These are phyloP conservation scores for Anguilla rostrata DNA, from an alignment of 2,113 vertebrate genomes.

Conservation along the genomic window DNA sequence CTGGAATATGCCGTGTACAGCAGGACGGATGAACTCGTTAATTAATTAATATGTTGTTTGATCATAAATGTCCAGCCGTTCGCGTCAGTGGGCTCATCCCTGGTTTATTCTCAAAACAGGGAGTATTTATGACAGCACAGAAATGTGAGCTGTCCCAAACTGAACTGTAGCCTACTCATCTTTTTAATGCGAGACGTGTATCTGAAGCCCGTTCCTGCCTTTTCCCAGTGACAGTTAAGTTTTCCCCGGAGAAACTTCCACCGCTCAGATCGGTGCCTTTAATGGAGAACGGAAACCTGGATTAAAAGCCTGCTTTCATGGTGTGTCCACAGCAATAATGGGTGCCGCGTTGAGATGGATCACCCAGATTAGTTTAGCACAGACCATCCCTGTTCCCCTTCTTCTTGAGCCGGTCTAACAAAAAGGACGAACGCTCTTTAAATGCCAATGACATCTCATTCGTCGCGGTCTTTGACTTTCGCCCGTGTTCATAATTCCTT, in stretches of 20 bases:
- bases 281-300: slow-evolving; percentile 62
- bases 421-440: slow-evolving; percentile 42
- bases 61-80: neutral
- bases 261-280: slow-evolving; percentile 47
- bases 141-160: neutral
- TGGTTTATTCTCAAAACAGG: no score
- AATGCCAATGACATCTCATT: slow-evolving; percentile 38
- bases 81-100: neutral
- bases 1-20: neutral
- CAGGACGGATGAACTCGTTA: neutral
- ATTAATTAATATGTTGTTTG: neutral
- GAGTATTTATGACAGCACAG: neutral
- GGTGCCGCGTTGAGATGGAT: slow-evolving; percentile 63
- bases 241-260: slow-evolving; percentile 16
- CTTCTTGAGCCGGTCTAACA: slow-evolving; percentile 42
- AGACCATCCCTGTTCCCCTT: slow-evolving; percentile 43
- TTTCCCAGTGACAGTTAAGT: neutral
- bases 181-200: neutral
- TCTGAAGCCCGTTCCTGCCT: neutral
- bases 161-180: neutral
- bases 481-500: slow-evolving; percentile 45
- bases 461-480: slow-evolving; percentile 34
- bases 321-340: slow-evolving; percentile 57
- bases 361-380: slow-evolving; percentile 56
- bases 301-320: slow-evolving; percentile 58